These are phyloP conservation scores for Furnarius figulus DNA, from an alignment of 2,113 vertebrate species.

Conservation along the genomic window DNA sequence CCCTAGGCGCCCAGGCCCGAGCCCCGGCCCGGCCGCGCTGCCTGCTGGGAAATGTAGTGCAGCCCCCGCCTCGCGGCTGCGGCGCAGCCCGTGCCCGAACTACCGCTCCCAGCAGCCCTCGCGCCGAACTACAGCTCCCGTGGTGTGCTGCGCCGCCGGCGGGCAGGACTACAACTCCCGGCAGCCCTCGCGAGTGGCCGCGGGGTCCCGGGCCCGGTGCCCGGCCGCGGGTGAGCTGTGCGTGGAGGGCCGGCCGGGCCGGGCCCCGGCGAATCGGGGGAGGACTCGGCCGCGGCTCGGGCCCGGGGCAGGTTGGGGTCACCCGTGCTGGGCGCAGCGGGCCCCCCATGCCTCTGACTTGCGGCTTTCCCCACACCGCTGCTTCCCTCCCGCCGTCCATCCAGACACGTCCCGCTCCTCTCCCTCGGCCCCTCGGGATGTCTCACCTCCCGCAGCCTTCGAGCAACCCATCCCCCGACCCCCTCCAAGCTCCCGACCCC, in stretches of 20 bases:
- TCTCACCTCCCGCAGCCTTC: not conserved
- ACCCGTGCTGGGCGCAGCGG: too few species aligned
- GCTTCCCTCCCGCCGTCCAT: not conserved
- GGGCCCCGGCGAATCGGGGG: too few species aligned
- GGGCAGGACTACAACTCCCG: not conserved
- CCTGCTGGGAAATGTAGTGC: constrained; percentile 34
- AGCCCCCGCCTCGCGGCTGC: fast-evolving
- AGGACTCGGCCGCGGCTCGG: not conserved
- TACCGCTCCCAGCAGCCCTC: not conserved
- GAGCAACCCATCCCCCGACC: too few species aligned
- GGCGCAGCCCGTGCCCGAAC: fast-evolving
- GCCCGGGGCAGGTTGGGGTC: not conserved
- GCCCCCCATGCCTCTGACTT: not conserved
- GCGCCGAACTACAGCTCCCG: not conserved
- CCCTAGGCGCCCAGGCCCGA: not conserved
- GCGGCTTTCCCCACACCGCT: fast-evolving
- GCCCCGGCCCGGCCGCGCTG: not conserved
- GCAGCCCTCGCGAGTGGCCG: not conserved
- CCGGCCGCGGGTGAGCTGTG: not conserved
- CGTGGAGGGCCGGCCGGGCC: not conserved
- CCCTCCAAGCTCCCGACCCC: not conserved
- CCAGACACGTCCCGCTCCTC: not conserved
- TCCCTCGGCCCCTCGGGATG: not conserved
- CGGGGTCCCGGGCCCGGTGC: not conserved
- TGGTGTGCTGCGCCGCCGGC: fast-evolving